Percentiles rank a stretch among this genome's conserved stretches.
Conservation (phyloP, 2,113 vertebrate genomes). For the Alligator sinensis region DNA sequence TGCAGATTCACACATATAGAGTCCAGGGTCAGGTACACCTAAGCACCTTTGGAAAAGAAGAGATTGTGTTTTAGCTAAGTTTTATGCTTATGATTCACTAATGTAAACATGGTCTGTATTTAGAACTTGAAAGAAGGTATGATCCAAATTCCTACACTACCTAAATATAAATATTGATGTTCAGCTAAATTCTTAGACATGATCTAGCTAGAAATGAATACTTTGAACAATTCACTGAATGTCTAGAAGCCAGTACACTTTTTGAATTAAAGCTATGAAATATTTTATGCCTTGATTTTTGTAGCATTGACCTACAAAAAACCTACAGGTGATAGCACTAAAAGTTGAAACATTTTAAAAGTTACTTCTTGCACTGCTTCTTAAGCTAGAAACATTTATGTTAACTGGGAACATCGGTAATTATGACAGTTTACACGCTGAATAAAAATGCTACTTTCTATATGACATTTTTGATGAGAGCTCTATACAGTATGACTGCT, state of each 20-base stretch:
- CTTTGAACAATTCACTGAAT: slow-evolving; percentile 39
- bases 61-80: slow-evolving; percentile 45
- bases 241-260: slow-evolving; percentile 48
- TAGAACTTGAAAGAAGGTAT: slow-evolving; percentile 69
- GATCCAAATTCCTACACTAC: slow-evolving; percentile 65
- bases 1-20: not conserved
- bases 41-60: slow-evolving; percentile 41
- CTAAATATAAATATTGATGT: slow-evolving; percentile 78
- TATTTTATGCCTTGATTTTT: slow-evolving; percentile 60
- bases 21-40: slow-evolving; percentile 9
- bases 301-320: slow-evolving; percentile 42
- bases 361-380: slow-evolving; percentile 18
- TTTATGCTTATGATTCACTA: slow-evolving; percentile 65
- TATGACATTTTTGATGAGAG: not conserved
- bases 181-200: slow-evolving; percentile 75
- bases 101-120: slow-evolving; percentile 62
- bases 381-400: slow-evolving; percentile 29
- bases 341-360: slow-evolving; percentile 9
- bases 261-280: slow-evolving; percentile 50
- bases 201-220: slow-evolving; percentile 68
- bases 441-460: too few relatives aligned
- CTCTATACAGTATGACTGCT: slow-evolving; percentile 5
- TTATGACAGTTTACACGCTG: slow-evolving; percentile 25
- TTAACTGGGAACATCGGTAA: slow-evolving; percentile 57
- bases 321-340: not conserved